These are phyloP conservation scores for Cyprinodon tularosa DNA, from an alignment of 2,113 vertebrate species.

Conservation along the genomic window DNA sequence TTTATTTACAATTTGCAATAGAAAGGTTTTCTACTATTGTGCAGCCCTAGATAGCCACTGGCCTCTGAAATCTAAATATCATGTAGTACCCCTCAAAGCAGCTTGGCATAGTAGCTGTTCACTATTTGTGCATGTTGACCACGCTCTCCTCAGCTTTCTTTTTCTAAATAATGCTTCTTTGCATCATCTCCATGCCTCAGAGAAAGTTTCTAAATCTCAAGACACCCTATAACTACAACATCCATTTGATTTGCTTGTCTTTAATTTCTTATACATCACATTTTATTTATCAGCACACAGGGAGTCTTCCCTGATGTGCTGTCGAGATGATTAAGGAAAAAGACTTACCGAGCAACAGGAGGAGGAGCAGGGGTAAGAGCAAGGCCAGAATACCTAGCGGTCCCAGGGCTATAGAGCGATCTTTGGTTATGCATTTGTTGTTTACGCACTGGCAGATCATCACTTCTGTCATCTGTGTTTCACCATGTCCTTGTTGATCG, in stretches of 20 bases:
- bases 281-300: conserved; percentile 12
- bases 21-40: not conserved
- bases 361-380: conserved; percentile 83
- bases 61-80: too few species aligned
- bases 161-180: too few species aligned
- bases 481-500: conserved; percentile 79
- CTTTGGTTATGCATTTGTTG: conserved; percentile 24
- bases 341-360: conserved; percentile 87
- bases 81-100: too few species aligned
- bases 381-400: conserved; percentile 84
- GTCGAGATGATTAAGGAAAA: not conserved
- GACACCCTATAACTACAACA: not conserved
- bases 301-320: conserved; percentile 5
- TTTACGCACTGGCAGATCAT: conserved; percentile 70
- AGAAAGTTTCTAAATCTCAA: not conserved
- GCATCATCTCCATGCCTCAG: too few species aligned
- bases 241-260: not conserved
- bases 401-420: conserved; percentile 74
- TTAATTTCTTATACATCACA: not conserved
- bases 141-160: too few species aligned
- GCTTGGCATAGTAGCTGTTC: not conserved
- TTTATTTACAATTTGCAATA: not conserved
- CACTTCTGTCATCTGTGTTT: conserved; percentile 61
- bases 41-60: not conserved
- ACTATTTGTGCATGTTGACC: not conserved